Evolutionary conservation across 2,797 vertebrate genomes (phyloP).

Genomic region (Falco naumanni): DNA sequence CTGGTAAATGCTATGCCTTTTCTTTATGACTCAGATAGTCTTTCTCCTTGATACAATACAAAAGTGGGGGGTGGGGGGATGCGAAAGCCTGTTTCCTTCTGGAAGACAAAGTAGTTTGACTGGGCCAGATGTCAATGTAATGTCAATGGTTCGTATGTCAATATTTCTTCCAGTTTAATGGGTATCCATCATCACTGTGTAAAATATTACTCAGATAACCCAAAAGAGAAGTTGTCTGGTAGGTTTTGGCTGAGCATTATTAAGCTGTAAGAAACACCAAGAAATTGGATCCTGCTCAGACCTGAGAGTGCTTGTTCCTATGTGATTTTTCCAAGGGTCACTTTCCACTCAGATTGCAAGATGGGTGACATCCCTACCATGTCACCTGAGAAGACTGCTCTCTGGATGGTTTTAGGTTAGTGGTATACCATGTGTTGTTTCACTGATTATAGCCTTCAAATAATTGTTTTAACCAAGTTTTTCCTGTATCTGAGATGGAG

Average conservation of each 20-base stretch:
- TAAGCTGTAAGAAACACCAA: neutral
- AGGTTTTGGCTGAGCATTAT: neutral
- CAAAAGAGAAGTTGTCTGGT: neutral
- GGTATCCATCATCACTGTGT: neutral
- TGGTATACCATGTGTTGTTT: neutral
- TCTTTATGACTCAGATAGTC: neutral
- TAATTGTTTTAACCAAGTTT: neutral
- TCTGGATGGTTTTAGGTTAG: neutral
- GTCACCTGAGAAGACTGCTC: neutral
- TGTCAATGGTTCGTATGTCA: neutral
- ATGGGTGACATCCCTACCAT: neutral
- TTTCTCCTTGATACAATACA: neutral
- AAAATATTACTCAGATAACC: neutral
- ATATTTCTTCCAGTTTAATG: neutral
- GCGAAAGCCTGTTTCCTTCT: neutral
- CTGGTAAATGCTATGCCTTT: neutral
- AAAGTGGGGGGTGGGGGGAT: neutral
- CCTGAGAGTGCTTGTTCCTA: neutral
- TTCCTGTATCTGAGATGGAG: neutral
- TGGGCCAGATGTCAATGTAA: neutral
- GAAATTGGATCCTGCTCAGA: neutral
- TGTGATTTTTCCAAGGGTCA: neutral
- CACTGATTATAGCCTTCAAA: neutral
- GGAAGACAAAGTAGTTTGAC: neutral
- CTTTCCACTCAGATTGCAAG: neutral